Conservation (phyloP, 2,113 vertebrate species). For the Aptenodytes forsteri region DNA sequence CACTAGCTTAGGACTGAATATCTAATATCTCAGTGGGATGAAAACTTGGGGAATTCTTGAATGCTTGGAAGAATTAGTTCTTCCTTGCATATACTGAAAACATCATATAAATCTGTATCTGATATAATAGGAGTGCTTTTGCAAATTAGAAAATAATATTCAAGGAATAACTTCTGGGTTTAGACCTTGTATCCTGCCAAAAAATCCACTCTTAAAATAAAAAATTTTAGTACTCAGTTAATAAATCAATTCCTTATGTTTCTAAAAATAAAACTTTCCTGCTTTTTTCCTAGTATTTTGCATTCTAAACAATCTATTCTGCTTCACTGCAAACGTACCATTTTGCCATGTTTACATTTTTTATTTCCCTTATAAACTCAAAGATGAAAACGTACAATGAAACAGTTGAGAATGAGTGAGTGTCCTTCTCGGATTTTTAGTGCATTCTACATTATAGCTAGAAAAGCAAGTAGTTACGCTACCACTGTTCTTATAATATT, state of each 20-base stretch:
- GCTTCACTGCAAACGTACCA: not conserved
- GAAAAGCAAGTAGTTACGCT: not conserved
- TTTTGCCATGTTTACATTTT: not conserved
- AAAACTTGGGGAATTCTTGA: not conserved
- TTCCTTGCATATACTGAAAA: not conserved
- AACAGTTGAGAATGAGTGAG: not conserved
- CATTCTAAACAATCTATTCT: not conserved
- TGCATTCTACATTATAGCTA: not conserved
- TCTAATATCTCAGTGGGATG: not conserved
- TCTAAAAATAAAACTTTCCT: not conserved
- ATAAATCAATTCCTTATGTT: not conserved
- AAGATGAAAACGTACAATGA: not conserved
- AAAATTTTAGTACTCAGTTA: not conserved
- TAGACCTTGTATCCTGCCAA: not conserved
- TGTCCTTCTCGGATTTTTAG: not conserved
- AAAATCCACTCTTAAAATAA: not conserved
- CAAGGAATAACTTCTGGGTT: not conserved
- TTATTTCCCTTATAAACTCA: not conserved
- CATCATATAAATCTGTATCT: not conserved
- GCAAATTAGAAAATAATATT: not conserved
- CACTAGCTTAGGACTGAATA: not conserved
- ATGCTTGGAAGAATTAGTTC: not conserved
- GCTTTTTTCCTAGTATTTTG: not conserved
- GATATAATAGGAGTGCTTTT: not conserved
- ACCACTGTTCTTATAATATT: not conserved